Base-by-base conservation (phyloP, 2,888 invertebrate species). In the Pandemis heparana region DNA sequence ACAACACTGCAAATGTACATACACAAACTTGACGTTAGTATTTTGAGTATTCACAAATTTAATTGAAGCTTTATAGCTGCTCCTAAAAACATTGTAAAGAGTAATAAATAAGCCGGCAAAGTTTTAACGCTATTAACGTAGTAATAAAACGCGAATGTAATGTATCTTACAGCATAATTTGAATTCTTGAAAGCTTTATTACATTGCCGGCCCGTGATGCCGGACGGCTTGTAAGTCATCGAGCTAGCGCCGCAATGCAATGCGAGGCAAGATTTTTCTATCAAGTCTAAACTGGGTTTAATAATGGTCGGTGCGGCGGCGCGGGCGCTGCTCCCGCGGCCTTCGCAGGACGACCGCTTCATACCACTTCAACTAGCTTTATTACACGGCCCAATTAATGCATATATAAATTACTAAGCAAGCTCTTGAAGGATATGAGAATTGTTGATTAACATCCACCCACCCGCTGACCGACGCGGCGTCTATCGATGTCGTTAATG, bases 251-350 rank as follows among this genome's bases (percentile, higher is more conserved):
- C 23, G 23, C 23, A 32, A 32, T 32, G 23, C 4, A 32, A 32
- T 32, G 23, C 23, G 23, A 32, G 23, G 23, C 23, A 32, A 4
- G 23, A 32, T 32, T 2, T 32, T 32, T 32, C 4, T 32, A 2
- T 32, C 23, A 32, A 32, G 23, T 4, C 23, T 32, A 32, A 32
- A 32, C 23, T 32, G 23, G 23, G 2, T 4, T 32, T 2, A 32
- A 4, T 32, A 32, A 32, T 2, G 23, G 23, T 32, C 14, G n/a
- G 5, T 3, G 48, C 9, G 56, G 56, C 56, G 18, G 56, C 56
- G 56, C 56, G 56, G 56, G 56, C 56, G 56, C 56, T 56, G 56
- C 56, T 23, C 56, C 56, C 10, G 56, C 23, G 56, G 23, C 56
- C 56, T 56, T 32, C 16, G 23, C 23, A 10, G 56, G 16, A 16